Percentiles rank a stretch among this genome's conserved stretches.
These are phyloP conservation scores for Microctonus brassicae DNA, from an alignment of 2,888 invertebrate species.

Conservation along the genomic window DNA sequence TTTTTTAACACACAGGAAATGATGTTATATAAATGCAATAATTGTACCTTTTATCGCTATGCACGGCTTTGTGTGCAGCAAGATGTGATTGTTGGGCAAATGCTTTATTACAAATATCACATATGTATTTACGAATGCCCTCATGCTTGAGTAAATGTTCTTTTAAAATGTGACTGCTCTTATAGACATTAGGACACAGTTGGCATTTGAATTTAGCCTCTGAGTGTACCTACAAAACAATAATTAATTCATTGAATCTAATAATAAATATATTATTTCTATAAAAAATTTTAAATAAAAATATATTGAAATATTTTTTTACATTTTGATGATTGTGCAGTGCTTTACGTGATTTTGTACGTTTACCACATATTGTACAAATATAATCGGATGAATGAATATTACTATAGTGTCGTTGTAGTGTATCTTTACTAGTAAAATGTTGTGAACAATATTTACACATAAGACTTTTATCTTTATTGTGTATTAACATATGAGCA, in stretches of 20 bases:
- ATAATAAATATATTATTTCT: background rate
- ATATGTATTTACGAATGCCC: constrained; percentile 61
- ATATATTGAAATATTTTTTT: constrained; percentile 29
- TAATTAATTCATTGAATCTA: background rate
- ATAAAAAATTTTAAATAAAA: background rate
- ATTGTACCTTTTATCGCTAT: constrained; percentile 55
- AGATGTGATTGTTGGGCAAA: constrained; percentile 63
- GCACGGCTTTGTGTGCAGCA: constrained; percentile 62
- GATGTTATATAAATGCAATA: constrained; percentile 3
- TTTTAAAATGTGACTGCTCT: constrained; percentile 59
- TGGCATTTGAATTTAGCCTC: constrained; percentile 56
- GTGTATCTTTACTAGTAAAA: constrained; percentile 52
- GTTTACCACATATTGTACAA: constrained; percentile 55
- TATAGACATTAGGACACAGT: constrained; percentile 58
- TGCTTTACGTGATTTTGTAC: constrained; percentile 56
- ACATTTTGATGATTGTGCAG: constrained; percentile 60
- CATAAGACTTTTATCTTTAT: constrained; percentile 53
- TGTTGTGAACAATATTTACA: constrained; percentile 60
- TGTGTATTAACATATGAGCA: constrained; percentile 58
- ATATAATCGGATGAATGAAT: constrained; percentile 56
- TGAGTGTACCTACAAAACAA: constrained; percentile 53
- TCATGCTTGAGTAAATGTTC: constrained; percentile 61
- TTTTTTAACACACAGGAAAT: no score
- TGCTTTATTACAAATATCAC: constrained; percentile 53
- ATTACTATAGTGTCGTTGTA: constrained; percentile 54